Conservation (phyloP, 2,113 vertebrate species). For the Mustela lutreola region DNA sequence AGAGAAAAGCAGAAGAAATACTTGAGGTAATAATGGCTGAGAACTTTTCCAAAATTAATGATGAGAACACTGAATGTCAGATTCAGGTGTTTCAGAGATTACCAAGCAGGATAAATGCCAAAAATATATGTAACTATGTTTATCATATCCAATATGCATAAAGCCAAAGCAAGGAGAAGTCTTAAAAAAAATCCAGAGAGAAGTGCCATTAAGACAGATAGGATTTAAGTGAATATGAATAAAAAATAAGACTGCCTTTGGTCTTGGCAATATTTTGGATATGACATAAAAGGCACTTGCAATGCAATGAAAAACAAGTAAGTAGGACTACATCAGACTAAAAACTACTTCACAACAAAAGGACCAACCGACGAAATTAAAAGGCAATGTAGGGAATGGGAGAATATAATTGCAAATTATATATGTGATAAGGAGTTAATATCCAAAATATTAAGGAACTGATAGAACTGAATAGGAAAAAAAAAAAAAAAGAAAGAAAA, state of each 20-base stretch:
- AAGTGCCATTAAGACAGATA: background rate
- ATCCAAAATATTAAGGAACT: background rate
- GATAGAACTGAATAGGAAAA: background rate
- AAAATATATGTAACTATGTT: background rate
- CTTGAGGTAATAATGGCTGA: background rate
- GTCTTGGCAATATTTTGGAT: background rate
- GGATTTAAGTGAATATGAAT: background rate
- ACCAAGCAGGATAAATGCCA: background rate
- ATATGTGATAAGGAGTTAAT: background rate
- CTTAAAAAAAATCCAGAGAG: background rate
- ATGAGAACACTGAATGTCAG: background rate
- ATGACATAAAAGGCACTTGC: background rate
- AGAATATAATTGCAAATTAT: background rate
- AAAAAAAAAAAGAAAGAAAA: background rate
- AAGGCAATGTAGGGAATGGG: background rate
- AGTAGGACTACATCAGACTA: background rate
- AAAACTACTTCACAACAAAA: background rate
- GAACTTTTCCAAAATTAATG: background rate
- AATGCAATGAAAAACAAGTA: background rate
- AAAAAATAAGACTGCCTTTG: background rate
- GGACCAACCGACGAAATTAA: background rate
- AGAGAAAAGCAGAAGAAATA: slow-evolving; percentile 10
- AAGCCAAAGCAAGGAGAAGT: background rate
- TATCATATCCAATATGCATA: background rate
- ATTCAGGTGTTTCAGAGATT: background rate